Evolutionary conservation across 2,797 vertebrate genomes (phyloP).

Genomic region (Helicolenus hilgendorfi): DNA sequence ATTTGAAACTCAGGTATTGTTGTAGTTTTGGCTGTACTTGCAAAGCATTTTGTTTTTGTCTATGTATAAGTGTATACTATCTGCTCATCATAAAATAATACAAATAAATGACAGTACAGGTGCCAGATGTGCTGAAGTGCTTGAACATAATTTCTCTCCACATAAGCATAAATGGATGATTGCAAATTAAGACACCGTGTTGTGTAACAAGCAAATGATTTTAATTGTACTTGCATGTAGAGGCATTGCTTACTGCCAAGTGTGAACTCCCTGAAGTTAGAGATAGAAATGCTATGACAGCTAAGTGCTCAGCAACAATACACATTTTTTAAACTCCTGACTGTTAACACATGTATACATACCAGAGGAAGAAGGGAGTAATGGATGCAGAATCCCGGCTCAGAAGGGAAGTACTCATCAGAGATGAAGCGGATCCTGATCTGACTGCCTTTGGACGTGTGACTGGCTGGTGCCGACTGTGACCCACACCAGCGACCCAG

Average conservation of each 20-base stretch:
- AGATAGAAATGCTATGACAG: constrained; percentile 3
- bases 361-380: constrained; percentile 94
- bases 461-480: constrained; percentile 89
- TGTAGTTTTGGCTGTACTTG: not conserved
- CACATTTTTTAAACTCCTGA: not conserved
- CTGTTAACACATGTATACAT: constrained; percentile 40
- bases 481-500: constrained; percentile 98
- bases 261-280: constrained; percentile 14
- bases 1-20: not conserved
- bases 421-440: constrained; percentile 96
- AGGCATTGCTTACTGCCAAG: constrained; percentile 4
- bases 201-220: constrained; percentile 36
- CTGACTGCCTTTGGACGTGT: constrained; percentile 95
- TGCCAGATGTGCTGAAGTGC: constrained; percentile 45
- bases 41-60: not conserved
- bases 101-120: constrained; percentile 20
- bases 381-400: constrained; percentile 97
- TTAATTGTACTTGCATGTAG: constrained; percentile 29
- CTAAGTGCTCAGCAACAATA: not conserved
- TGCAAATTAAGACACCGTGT: constrained; percentile 47
- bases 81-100: not conserved
- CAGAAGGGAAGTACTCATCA: constrained; percentile 97
- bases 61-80: not conserved
- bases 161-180: constrained; percentile 29
- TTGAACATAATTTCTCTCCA: constrained; percentile 37